Evolutionary conservation across 2,113 vertebrate species (phyloP).

Genomic region (Gambusia affinis): DNA sequence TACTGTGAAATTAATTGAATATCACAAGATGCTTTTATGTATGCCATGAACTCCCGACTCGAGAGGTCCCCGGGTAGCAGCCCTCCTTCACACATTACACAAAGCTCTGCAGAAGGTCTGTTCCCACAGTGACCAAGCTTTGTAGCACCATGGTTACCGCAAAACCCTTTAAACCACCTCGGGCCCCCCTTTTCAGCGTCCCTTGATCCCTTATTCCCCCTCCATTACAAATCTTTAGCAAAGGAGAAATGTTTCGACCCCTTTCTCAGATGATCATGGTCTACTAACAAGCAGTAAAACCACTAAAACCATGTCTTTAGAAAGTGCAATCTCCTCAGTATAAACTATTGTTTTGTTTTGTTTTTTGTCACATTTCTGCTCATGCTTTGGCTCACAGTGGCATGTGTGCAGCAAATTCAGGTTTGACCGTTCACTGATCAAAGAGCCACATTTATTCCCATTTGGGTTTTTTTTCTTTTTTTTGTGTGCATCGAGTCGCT

Average conservation of each 20-base stretch:
- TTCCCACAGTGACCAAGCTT: conserved; percentile 73
- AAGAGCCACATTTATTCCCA: conserved; percentile 19
- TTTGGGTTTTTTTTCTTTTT: conserved; percentile 1
- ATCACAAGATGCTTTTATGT: neutral
- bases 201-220: conserved; percentile 21
- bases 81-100: neutral
- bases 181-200: neutral
- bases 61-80: neutral
- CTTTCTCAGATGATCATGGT: conserved; percentile 49
- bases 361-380: conserved; percentile 5
- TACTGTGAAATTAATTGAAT: neutral
- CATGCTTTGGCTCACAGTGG: neutral
- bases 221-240: conserved; percentile 21
- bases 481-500: conserved; percentile 16
- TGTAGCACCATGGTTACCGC: conserved; percentile 68
- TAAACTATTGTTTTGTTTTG: neutral
- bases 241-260: conserved; percentile 58
- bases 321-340: conserved; percentile 16
- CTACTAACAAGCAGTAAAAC: conserved; percentile 45
- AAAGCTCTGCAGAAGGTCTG: conserved; percentile 47
- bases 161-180: conserved; percentile 59
- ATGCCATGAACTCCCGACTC: conserved; percentile 13
- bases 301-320: conserved; percentile 10
- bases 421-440: conserved; percentile 19
- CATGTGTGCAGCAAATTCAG: conserved; percentile 18